Evolutionary conservation across 2,888 invertebrate genomes (phyloP), one percentile per base, ranked within the genome.

Genomic region (Calliphora vomitoria): DNA sequence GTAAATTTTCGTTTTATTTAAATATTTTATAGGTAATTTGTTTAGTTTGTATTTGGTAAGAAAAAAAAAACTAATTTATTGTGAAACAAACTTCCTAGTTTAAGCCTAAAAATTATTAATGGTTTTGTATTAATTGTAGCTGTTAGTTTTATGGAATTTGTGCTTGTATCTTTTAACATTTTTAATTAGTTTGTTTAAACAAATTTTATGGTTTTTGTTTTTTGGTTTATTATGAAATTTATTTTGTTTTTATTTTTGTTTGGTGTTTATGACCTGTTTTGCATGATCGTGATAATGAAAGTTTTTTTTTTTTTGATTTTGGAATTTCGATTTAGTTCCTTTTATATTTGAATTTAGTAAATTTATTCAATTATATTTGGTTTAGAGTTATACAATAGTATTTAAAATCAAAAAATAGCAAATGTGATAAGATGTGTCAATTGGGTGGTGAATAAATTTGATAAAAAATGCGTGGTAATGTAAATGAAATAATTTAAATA

Each of bases 71-170:
- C 31, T 31, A 58, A 31, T 35, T 53, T 55, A 3, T 38, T 72
- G 72, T 72, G 20, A 58, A 72, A 41, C 47, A 71, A 20, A 75
- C 74, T 75, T 75, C 74, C 74, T 75, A 31, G 60, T 60, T 75
- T 25, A n/a, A 47, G 74, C 44, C 74, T 62, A 75, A 44, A 35
- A 47, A 44, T 25, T 31, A 31, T 75, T 44, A 62, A 62, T 58
- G 25, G 25, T 8, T 62, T 75, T 31, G n/a, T 31, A 75, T 75
- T 75, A 75, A 31, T 31, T 60, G 3, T n/a, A 53, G 50, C 13
- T 60, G 8, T 38, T 15, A 10, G 6, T n/a, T 50, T 13, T 66
- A 1, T 38, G 5, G 8, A 15, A 53, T 55, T 55, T 4, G 20
- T 55, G 55, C n/a, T 44, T 44, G 44, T 13, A 11, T 44, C 13